A percentile compares a stretch with the other conserved stretches of the same genome.
Conservation (phyloP, 1,140 invertebrate genomes). For the Dendrolimus kikuchii region DNA sequence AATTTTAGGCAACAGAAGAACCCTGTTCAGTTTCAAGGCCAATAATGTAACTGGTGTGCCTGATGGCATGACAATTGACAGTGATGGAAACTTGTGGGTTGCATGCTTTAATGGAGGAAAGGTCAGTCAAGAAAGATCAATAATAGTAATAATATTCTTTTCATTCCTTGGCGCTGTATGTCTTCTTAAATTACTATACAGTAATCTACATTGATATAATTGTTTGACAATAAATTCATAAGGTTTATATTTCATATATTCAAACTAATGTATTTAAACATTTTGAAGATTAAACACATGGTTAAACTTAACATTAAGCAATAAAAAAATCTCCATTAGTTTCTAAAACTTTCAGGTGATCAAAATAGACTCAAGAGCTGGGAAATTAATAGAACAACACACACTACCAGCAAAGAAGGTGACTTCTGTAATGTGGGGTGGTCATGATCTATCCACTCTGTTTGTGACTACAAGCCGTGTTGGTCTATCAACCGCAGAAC, state of each 20-base stretch:
- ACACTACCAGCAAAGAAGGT: conserved; percentile 80
- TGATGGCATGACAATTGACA: conserved; percentile 86
- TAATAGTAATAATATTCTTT: no score
- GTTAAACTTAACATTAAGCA: no score
- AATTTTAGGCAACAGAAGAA: conserved; percentile 58
- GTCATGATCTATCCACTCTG: conserved; percentile 81
- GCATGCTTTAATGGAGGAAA: conserved; percentile 75
- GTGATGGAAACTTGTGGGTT: conserved; percentile 81
- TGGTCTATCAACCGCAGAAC: conserved; percentile 30
- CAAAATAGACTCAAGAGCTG: conserved; percentile 61
- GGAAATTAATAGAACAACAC: conserved; percentile 59
- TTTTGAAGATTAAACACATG: no score
- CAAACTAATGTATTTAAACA: no score
- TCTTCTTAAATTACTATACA: no score
- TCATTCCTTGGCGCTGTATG: no score
- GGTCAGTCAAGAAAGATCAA: conserved; percentile 16
- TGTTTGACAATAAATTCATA: no score
- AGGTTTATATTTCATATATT: no score
- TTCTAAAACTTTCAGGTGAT: conserved; percentile 47
- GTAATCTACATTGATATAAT: no score
- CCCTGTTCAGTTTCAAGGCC: conserved; percentile 69
- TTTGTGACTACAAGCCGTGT: conserved; percentile 81
- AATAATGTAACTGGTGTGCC: conserved; percentile 73
- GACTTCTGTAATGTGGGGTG: conserved; percentile 88
- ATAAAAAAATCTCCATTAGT: no score